Percentiles rank a stretch among this genome's conserved stretches.
These are phyloP conservation scores for Oryzias curvinotus DNA, from an alignment of 2,113 vertebrate species.

Conservation along the genomic window DNA sequence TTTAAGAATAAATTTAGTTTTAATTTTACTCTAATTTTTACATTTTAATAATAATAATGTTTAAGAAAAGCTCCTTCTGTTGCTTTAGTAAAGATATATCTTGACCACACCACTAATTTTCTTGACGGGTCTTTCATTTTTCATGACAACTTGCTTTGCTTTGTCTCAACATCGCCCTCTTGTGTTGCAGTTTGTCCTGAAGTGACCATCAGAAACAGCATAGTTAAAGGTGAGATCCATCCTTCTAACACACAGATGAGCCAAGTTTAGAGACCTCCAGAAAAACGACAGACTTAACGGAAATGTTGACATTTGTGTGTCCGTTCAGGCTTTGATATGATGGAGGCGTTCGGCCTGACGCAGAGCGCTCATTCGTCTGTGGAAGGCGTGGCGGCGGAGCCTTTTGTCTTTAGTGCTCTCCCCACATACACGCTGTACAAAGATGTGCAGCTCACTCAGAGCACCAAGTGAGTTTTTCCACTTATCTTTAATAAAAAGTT, in stretches of 20 bases:
- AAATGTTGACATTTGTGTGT: slow-evolving; percentile 6
- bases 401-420: slow-evolving; percentile 79
- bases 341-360: slow-evolving; percentile 89
- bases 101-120: too few relatives aligned
- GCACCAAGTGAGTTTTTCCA: slow-evolving; percentile 79
- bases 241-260: neutral
- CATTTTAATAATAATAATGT: too few relatives aligned
- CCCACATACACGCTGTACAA: slow-evolving; percentile 84
- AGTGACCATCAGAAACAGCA: slow-evolving; percentile 75
- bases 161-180: slow-evolving; percentile 11
- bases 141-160: too few relatives aligned
- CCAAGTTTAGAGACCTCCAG: neutral
- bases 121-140: too few relatives aligned
- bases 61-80: too few relatives aligned
- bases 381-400: slow-evolving; percentile 85
- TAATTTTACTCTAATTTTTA: too few relatives aligned
- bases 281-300: neutral
- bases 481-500: neutral
- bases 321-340: slow-evolving; percentile 89
- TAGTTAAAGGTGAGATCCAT: slow-evolving; percentile 70
- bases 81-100: too few relatives aligned
- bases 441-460: slow-evolving; percentile 85
- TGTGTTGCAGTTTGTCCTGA: slow-evolving; percentile 78
- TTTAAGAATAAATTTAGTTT: too few relatives aligned
- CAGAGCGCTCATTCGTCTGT: slow-evolving; percentile 82